Conservation (phyloP, 2,113 vertebrate species). For the Vulpes ferrilata region DNA sequence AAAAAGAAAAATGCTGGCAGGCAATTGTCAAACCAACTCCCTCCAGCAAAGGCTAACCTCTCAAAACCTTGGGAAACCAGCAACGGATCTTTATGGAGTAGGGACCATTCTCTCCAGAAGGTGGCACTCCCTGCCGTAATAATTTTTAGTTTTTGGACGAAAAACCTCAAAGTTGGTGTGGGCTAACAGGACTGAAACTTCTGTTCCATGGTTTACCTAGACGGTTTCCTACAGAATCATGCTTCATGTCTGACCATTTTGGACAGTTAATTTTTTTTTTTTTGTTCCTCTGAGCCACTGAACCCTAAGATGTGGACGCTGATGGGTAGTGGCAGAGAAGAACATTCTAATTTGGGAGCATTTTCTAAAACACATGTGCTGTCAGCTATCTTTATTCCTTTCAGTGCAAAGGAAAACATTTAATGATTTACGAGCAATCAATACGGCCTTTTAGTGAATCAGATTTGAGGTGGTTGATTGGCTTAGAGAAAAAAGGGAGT, state of each 20-base stretch:
- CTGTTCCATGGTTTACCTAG: neutral
- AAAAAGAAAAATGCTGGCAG: neutral
- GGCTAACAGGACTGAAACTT: neutral
- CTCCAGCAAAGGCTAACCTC: neutral
- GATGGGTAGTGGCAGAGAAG: neutral
- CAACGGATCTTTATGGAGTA: neutral
- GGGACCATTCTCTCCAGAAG: neutral
- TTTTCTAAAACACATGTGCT: neutral
- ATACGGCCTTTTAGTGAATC: neutral
- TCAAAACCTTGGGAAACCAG: neutral
- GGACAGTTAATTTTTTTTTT: neutral
- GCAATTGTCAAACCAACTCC: neutral
- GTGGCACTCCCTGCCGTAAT: conserved; percentile 29
- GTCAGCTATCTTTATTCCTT: neutral
- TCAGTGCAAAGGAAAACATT: neutral
- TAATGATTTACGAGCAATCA: neutral
- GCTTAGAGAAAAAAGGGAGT: neutral
- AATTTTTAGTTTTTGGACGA: neutral
- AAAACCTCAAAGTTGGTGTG: neutral
- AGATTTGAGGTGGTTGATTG: neutral
- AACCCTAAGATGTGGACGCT: neutral
- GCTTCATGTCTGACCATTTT: neutral
- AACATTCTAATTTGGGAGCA: neutral
- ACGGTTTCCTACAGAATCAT: neutral
- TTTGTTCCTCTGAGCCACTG: neutral